A percentile compares a stretch with the other conserved stretches of the same genome.
phyloP scores from a whole-genome alignment of 2,113 vertebrate species.

The Gymnogyps californianus region DNA sequence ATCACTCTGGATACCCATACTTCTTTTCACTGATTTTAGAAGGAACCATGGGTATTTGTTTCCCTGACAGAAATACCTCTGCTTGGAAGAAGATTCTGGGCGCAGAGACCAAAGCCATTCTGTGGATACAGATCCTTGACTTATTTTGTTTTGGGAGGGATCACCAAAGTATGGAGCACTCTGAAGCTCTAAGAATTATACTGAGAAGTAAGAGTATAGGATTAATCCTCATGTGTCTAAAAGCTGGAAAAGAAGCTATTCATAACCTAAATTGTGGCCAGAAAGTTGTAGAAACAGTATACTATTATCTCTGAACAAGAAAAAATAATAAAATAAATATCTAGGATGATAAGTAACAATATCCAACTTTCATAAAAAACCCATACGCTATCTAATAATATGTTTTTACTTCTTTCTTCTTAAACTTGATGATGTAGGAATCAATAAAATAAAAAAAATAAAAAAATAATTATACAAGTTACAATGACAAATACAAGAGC shows the following conservation, averaged over 20 bases:
- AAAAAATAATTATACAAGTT: neutral
- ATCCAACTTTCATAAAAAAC: neutral
- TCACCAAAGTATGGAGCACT: neutral
- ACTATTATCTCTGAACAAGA: neutral
- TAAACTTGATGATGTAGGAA: neutral
- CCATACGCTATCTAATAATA: neutral
- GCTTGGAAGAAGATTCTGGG: neutral
- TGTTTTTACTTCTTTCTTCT: neutral
- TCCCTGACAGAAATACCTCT: neutral
- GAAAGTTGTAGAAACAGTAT: neutral
- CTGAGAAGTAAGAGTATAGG: neutral
- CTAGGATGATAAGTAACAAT: neutral
- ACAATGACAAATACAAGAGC: neutral
- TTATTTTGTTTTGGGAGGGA: neutral
- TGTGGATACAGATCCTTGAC: neutral
- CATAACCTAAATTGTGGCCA: neutral
- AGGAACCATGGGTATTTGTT: neutral
- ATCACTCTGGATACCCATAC: neutral
- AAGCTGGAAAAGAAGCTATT: neutral
- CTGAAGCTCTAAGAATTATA: neutral
- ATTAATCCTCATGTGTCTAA: neutral
- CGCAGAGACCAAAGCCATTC: neutral
- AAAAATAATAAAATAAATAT: neutral
- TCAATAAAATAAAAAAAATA: neutral
- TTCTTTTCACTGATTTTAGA: neutral